A percentile compares a stretch with the other conserved stretches of the same genome.
Conservation (phyloP, 2,797 vertebrate genomes). For the Lepilemur ruficaudatus region DNA sequence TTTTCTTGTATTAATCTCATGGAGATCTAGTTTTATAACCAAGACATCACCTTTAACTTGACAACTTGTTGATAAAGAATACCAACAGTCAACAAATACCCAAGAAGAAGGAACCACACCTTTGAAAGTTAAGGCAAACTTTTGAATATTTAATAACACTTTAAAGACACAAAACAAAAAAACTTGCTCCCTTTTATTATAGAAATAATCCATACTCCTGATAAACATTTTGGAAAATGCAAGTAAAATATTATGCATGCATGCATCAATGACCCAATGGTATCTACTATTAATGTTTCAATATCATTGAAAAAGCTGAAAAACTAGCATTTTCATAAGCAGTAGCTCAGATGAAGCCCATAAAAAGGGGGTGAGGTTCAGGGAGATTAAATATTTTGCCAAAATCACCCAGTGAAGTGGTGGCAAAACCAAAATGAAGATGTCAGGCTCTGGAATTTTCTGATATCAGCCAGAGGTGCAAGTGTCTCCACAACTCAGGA, state of each 20-base stretch:
- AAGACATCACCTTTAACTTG: neutral
- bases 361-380: neutral
- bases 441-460: neutral
- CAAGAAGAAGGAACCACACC: neutral
- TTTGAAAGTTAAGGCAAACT: neutral
- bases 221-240: conserved; percentile 10
- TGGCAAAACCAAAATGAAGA: neutral
- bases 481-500: neutral
- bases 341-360: neutral
- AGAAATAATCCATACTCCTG: neutral
- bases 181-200: neutral
- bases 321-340: neutral
- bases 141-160: neutral
- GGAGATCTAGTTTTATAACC: neutral
- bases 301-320: neutral
- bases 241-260: neutral
- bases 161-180: neutral
- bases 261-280: neutral
- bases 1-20: neutral
- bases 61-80: neutral
- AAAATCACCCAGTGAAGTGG: neutral
- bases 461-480: neutral
- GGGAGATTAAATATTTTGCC: neutral
- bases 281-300: neutral
- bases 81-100: neutral